phyloP scores from a whole-genome alignment of 2,113 vertebrate genomes.

The Gasterosteus aculeatus region DNA sequence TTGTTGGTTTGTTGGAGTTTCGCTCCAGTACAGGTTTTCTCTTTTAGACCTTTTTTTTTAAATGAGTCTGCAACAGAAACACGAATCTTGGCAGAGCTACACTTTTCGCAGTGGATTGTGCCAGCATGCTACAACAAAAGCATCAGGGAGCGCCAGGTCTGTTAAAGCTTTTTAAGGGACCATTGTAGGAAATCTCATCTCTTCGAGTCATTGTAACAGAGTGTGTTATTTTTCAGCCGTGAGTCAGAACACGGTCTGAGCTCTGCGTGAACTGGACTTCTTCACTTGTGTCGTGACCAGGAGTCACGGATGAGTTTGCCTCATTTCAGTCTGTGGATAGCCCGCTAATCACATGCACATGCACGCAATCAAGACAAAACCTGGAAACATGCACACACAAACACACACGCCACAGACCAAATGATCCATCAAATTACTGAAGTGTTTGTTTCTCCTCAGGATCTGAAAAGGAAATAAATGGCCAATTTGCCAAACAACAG shows the following conservation, averaged over 20 bases:
- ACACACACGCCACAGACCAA: conserved; percentile 20
- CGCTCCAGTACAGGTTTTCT: conserved; percentile 11
- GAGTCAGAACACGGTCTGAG: neutral
- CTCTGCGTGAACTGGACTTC: conserved; percentile 5
- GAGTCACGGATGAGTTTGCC: conserved; percentile 58
- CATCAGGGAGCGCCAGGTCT: conserved; percentile 23
- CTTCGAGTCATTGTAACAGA: neutral
- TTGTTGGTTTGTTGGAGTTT: neutral
- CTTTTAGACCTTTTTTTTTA: neutral
- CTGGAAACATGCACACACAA: conserved; percentile 28
- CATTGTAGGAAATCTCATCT: conserved; percentile 3
- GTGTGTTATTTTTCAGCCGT: neutral
- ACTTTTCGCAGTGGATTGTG: conserved; percentile 28
- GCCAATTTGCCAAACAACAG: conserved; percentile 11
- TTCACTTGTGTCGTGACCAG: conserved; percentile 50
- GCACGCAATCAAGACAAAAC: conserved; percentile 38
- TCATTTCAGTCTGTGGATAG: conserved; percentile 37
- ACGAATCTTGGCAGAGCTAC: conserved; percentile 38
- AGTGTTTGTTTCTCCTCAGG: conserved; percentile 53
- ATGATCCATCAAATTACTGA: conserved; percentile 66
- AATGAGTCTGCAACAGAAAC: conserved; percentile 12
- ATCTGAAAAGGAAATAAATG: conserved; percentile 47
- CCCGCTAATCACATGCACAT: conserved; percentile 60
- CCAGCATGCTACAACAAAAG: conserved; percentile 35
- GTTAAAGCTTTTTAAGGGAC: neutral